Conservation (phyloP, 2,888 invertebrate species). For the Ichneumon xanthorius region DNA sequence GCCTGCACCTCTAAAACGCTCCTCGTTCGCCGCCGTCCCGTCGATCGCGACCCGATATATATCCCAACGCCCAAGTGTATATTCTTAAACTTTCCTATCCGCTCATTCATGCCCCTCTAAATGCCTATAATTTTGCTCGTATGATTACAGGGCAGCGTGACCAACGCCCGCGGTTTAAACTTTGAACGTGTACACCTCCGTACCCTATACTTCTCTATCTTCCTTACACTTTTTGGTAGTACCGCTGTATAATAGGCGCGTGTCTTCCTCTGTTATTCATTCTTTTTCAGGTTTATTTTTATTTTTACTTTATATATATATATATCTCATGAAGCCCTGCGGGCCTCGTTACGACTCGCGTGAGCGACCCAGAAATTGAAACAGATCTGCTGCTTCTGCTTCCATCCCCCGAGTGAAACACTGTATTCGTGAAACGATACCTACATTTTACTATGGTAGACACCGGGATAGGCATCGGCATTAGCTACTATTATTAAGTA, state of each 20-base stretch:
- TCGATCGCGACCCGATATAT: slow-evolving; percentile 80
- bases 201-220: slow-evolving; percentile 48
- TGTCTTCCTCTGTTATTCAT: slow-evolving; percentile 54
- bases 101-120: slow-evolving; percentile 82
- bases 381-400: slow-evolving; percentile 68
- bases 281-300: slow-evolving; percentile 3
- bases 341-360: slow-evolving; percentile 75
- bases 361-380: slow-evolving; percentile 77
- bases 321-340: slow-evolving; percentile 25
- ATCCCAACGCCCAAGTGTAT: slow-evolving; percentile 63
- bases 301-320: slow-evolving; percentile 2
- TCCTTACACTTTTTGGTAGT: slow-evolving; percentile 52
- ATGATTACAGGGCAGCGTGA: slow-evolving; percentile 83
- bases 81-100: slow-evolving; percentile 81
- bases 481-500: slow-evolving; percentile 52
- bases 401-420: slow-evolving; percentile 17
- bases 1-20: slow-evolving; percentile 75
- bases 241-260: slow-evolving; percentile 44
- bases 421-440: slow-evolving; percentile 28
- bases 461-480: slow-evolving; percentile 36
- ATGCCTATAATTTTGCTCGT: slow-evolving; percentile 83
- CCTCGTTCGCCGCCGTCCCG: slow-evolving; percentile 70
- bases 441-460: slow-evolving; percentile 48
- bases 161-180: slow-evolving; percentile 75
- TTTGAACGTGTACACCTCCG: slow-evolving; percentile 50